Evolutionary conservation across 2,888 invertebrate genomes (phyloP), one percentile per base, ranked within the genome.

Genomic region (Argyra leucocephala): DNA sequence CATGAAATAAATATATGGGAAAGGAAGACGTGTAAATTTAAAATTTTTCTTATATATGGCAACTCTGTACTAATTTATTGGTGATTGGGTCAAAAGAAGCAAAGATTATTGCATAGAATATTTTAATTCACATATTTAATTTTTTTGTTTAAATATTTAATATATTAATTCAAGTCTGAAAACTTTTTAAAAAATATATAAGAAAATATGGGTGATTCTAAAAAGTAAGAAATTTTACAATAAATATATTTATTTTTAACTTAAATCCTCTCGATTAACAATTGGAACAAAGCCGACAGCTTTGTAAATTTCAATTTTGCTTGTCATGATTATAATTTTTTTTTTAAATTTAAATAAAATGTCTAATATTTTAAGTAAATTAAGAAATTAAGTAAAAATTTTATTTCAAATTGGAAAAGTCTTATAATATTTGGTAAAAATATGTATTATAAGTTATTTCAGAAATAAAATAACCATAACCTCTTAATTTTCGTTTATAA

Each of bases 91-190:
- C 48, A 48, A n/a, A n/a, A n/a, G 48, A 48, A 48, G 48, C 48
- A 48, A 48, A 48, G 48, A 48, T 18, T 31, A 48, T 48, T 48
- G 48, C 48, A 48, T 48, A 48, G 48, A 48, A 18, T 48, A 48
- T 18, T 18, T 48, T 48, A 48, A 18, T 48, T 48, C n/a, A 18
- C 18, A 48, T 18, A 15, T 48, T 48, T 12, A 18, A 48, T 18
- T 48, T 48, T 48, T 48, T 48, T 48, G 18, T 48, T 48, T 48
- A 48, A 48, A 48, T 48, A 48, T 48, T 48, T 18, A 48, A 5
- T 48, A 48, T 48, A 48, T 48, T 48, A 15, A 48, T 48, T 48
- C 48, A 48, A 48, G 48, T 48, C 48, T 48, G 48, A 48, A 48
- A 48, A 18, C 18, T 48, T 48, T 48, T 48, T 48, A 48, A 48